These are phyloP conservation scores for Oxyteleia sp. DNA, from an alignment of 2,888 invertebrate genomes.

Conservation along the genomic window DNA sequence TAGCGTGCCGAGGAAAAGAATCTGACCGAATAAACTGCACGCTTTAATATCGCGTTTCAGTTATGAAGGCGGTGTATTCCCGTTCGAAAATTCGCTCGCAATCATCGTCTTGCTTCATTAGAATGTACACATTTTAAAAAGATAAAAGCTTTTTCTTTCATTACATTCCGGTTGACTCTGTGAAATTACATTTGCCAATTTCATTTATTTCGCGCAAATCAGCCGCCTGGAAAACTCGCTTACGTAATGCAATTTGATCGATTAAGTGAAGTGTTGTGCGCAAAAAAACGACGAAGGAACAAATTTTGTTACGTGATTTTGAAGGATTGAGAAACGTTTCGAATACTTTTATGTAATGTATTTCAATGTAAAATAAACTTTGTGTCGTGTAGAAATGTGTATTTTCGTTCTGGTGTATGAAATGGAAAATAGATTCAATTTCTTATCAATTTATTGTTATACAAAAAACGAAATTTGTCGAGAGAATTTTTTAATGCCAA, in stretches of 20 bases:
- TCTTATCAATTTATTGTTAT: too few species aligned
- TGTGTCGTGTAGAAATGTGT: not conserved
- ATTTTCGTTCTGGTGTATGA: too few species aligned
- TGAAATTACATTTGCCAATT: conserved; percentile 52
- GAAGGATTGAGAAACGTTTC: conserved; percentile 28
- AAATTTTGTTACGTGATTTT: conserved; percentile 45
- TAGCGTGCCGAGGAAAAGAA: conserved; percentile 36
- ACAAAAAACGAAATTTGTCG: too few species aligned
- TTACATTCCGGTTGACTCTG: conserved; percentile 39
- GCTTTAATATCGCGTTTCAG: conserved; percentile 43
- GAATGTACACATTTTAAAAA: conserved; percentile 51
- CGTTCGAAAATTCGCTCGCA: conserved; percentile 43
- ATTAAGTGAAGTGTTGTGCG: conserved; percentile 42
- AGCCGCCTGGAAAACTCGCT: conserved; percentile 46
- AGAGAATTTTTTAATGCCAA: too few species aligned
- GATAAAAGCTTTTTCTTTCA: conserved; percentile 43
- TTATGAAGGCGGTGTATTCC: conserved; percentile 44
- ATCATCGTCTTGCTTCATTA: conserved; percentile 59
- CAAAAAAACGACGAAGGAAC: conserved; percentile 20
- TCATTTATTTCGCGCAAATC: conserved; percentile 54
- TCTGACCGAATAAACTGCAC: conserved; percentile 34
- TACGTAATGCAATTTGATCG: conserved; percentile 58
- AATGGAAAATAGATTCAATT: too few species aligned
- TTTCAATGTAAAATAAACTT: conserved; percentile 31
- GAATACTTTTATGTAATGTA: conserved; percentile 26